Percentiles rank a stretch among this genome's conserved stretches.
phyloP scores from a whole-genome alignment of 2,888 invertebrate genomes.

The Phyto melanocephala region DNA sequence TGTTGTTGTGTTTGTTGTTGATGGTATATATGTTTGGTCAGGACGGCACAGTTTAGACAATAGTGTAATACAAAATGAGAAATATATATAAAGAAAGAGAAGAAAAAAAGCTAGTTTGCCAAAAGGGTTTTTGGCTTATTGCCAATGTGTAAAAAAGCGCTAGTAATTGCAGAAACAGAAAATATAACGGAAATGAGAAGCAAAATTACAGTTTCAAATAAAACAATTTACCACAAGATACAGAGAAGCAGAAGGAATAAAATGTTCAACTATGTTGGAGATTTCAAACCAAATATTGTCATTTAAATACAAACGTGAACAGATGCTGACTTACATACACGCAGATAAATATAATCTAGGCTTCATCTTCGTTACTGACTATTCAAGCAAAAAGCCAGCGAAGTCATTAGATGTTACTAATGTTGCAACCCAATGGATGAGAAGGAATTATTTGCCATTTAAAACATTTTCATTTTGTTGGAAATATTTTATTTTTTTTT shows the following conservation, averaged over 20 bases:
- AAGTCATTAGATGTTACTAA: constrained; percentile 61
- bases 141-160: constrained; percentile 24
- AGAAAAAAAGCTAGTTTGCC: constrained; percentile 38
- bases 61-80: constrained; percentile 2
- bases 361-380: background rate
- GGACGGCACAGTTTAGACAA: constrained; percentile 47
- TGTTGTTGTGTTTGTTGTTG: background rate
- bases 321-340: too few species aligned
- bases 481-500: too few species aligned
- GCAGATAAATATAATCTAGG: background rate
- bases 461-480: constrained; percentile 27
- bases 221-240: constrained; percentile 60
- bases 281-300: constrained; percentile 1
- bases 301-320: background rate
- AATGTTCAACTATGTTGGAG: background rate
- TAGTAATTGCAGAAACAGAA: background rate
- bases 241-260: constrained; percentile 31
- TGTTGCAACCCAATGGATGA: constrained; percentile 27
- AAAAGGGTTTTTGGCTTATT: constrained; percentile 53
- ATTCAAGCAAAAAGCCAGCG: constrained; percentile 31
- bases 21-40: constrained; percentile 37
- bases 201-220: constrained; percentile 56
- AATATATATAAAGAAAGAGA: background rate
- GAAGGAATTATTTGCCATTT: constrained; percentile 46
- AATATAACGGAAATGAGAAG: constrained; percentile 46